Base-by-base conservation (phyloP, 2,888 invertebrate species). In the Drosophila silvestris region DNA sequence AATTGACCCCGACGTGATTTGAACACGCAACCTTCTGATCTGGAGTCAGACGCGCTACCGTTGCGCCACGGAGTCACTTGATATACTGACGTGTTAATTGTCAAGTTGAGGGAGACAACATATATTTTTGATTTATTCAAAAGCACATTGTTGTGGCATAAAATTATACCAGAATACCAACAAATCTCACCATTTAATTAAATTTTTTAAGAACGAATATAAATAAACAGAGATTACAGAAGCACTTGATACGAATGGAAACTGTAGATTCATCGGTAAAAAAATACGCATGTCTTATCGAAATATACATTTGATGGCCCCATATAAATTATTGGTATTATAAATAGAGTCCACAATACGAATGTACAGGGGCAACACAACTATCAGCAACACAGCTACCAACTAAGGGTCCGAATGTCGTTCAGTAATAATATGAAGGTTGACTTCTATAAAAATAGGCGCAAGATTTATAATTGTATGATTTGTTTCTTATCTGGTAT, bases 21-120 rank as follows among this genome's bases (percentile, higher is more conserved):
- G 85, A 85, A 85, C 85, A 88, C 85, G 89, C 85, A 85, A 85
- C 85, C 89, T 85, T 85, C 85, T 85, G 89, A 85, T 85, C 89
- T 85, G 85, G 85, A 85, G 85, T 85, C 85, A 85, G 85, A 85
- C 84, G 84, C 84, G 84, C 85, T 85, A 85, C 85, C 83, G 83
- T 85, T 85, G 84, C 88, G 84, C 84, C 84, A 85, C 84, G 84
- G 84, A 85, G 89, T 85, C 84, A n/a, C 3, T 5, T 80, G 67
- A 14, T 41, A 28, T 0, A 0, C 0, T 0, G 0, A 0, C 0
- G 26, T 19, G 2, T 5, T 5, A 80, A 60, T 56, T 52, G 26
- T 63, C 47, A 62, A 76, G 7, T 51, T 68, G 0, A 75, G 44
- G 16, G 26, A 22, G 22, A 58, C 16, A 3, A 7, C 6, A 53